Conservation (phyloP, 2,113 vertebrate genomes). For the Peromyscus leucopus region DNA sequence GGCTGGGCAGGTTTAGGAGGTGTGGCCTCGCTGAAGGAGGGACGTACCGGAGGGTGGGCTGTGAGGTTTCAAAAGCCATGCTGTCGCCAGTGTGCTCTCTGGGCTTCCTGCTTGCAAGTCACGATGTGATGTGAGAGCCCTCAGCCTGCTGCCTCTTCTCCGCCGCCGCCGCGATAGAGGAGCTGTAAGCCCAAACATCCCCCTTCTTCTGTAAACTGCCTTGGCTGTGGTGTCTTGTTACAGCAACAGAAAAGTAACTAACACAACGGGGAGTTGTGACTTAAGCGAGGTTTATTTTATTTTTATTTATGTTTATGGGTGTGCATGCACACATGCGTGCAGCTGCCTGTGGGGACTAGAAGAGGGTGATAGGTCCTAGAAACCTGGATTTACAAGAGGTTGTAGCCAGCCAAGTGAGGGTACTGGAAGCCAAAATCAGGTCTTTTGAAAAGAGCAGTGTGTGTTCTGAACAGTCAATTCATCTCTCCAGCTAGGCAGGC, state of each 20-base stretch:
- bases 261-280: neutral
- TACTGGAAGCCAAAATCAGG: neutral
- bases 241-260: neutral
- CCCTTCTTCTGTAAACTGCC: neutral
- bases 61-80: neutral
- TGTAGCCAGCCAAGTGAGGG: too few relatives aligned
- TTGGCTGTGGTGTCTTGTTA: neutral
- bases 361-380: neutral
- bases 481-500: neutral
- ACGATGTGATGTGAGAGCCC: neutral
- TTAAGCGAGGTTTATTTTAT: neutral
- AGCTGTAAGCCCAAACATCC: neutral
- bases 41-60: neutral
- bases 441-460: neutral
- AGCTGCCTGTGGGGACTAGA: neutral
- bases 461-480: too few relatives aligned
- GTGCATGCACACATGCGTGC: too few relatives aligned
- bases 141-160: neutral
- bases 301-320: neutral
- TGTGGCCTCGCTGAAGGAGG: neutral
- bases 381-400: neutral
- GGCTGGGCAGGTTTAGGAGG: neutral
- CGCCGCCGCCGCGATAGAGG: neutral
- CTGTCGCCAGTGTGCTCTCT: neutral
- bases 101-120: neutral